These are phyloP conservation scores for Pseudomyrmex pallidus DNA, from an alignment of 1,140 invertebrate genomes.

Conservation along the genomic window DNA sequence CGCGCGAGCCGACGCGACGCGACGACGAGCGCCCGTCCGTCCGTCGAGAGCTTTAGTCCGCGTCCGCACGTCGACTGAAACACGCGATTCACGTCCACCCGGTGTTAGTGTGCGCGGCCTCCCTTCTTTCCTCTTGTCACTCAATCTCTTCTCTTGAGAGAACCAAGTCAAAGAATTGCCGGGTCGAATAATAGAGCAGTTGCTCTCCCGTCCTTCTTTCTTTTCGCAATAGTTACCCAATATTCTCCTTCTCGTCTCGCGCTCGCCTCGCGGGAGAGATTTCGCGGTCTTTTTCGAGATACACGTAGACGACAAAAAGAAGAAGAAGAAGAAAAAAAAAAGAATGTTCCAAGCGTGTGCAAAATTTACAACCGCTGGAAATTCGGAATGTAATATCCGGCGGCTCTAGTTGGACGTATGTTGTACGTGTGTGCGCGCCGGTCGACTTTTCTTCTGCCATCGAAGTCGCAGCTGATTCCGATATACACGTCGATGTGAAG, in stretches of 20 bases:
- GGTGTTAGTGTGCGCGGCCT: conserved; percentile 28
- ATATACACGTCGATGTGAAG: no score
- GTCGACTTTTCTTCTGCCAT: conserved; percentile 36
- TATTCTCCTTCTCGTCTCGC: neutral
- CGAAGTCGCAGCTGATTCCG: conserved; percentile 12
- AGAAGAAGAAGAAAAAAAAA: neutral
- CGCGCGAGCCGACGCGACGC: conserved; percentile 66
- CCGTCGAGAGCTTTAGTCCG: conserved; percentile 67
- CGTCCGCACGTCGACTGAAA: conserved; percentile 68
- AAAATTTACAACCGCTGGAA: conserved; percentile 44
- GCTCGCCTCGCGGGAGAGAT: neutral
- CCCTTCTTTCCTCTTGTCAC: conserved; percentile 17
- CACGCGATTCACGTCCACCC: conserved; percentile 45
- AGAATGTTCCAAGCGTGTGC: conserved; percentile 21
- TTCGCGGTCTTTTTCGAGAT: conserved; percentile 21
- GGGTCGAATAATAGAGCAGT: conserved; percentile 4
- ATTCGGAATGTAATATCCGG: conserved; percentile 57
- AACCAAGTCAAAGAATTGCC: neutral
- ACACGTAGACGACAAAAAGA: neutral
- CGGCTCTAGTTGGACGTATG: conserved; percentile 45
- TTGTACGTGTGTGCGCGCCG: conserved; percentile 41
- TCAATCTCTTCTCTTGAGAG: conserved; percentile 5
- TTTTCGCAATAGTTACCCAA: neutral
- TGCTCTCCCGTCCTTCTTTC: neutral
- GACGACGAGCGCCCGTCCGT: conserved; percentile 64